Percentiles rank a stretch among this genome's conserved stretches.
These are phyloP conservation scores for Python bivittatus DNA, from an alignment of 2,113 vertebrate species.

Conservation along the genomic window DNA sequence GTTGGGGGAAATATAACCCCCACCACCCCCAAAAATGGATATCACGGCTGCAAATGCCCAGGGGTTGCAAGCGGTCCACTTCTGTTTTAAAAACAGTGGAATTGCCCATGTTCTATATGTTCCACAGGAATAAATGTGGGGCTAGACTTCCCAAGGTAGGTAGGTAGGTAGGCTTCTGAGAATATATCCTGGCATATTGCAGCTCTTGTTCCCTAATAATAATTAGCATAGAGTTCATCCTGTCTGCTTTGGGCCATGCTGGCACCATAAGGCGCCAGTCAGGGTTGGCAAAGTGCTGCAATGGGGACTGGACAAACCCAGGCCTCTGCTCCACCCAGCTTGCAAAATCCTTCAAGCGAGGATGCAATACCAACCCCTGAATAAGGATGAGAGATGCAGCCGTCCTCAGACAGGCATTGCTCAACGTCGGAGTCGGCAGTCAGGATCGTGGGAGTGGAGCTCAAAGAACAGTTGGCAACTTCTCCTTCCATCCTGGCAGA, in stretches of 20 bases:
- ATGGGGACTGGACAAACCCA: neutral
- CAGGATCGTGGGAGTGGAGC: neutral
- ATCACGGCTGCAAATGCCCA: neutral
- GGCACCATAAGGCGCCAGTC: neutral
- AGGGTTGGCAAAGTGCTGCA: neutral
- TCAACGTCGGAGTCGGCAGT: neutral
- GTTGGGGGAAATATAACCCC: neutral
- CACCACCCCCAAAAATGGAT: neutral
- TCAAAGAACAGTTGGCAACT: rapidly evolving
- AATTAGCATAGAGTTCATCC: neutral
- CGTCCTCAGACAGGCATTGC: neutral
- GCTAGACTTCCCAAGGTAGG: neutral
- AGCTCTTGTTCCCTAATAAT: neutral
- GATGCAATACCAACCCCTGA: neutral
- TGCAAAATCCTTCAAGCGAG: conserved; percentile 7
- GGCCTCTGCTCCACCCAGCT: neutral
- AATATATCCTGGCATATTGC: neutral
- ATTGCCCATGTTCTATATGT: neutral
- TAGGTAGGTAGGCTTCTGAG: neutral
- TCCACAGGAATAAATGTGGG: neutral
- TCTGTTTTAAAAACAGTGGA: neutral
- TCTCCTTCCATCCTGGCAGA: neutral
- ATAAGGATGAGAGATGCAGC: neutral
- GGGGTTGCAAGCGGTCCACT: neutral
- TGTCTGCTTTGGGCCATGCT: neutral